Conservation (phyloP, 2,888 invertebrate genomes). For the Pherbina coryleti region DNA sequence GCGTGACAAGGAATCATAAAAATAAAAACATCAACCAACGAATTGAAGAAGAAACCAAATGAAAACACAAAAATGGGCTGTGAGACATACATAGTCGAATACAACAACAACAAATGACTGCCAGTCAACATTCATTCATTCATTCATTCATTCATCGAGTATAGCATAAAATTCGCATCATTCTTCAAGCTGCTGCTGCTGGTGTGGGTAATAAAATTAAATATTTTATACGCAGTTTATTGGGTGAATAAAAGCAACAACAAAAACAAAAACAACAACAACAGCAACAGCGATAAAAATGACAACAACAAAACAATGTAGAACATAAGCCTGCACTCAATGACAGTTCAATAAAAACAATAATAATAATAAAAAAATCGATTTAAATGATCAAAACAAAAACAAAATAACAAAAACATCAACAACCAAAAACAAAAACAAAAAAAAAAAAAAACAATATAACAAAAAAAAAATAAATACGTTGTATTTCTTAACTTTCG, state of each 20-base stretch:
- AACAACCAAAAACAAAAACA: not conserved
- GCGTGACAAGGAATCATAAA: not conserved
- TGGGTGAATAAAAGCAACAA: constrained; percentile 3
- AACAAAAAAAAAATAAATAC: not conserved
- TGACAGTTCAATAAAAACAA: constrained; percentile 12
- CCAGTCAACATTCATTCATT: not conserved
- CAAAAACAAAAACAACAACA: not conserved
- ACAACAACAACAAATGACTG: not conserved
- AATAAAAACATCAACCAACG: not conserved
- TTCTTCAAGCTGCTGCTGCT: not conserved
- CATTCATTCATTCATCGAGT: not conserved
- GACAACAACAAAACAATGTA: not conserved
- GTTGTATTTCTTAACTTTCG: not conserved
- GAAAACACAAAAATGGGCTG: not conserved
- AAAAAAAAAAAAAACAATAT: not conserved
- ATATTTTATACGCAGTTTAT: constrained; percentile 20
- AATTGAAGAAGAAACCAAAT: not conserved
- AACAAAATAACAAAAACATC: not conserved
- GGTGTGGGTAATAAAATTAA: constrained; percentile 2
- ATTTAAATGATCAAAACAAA: not conserved
- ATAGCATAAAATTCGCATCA: not conserved
- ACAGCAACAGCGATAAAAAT: not conserved
- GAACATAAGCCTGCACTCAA: not conserved
- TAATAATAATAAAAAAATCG: not conserved
- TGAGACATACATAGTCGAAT: not conserved